phyloP scores from a whole-genome alignment of 1,140 invertebrate species.

The Laupala kohalensis region DNA sequence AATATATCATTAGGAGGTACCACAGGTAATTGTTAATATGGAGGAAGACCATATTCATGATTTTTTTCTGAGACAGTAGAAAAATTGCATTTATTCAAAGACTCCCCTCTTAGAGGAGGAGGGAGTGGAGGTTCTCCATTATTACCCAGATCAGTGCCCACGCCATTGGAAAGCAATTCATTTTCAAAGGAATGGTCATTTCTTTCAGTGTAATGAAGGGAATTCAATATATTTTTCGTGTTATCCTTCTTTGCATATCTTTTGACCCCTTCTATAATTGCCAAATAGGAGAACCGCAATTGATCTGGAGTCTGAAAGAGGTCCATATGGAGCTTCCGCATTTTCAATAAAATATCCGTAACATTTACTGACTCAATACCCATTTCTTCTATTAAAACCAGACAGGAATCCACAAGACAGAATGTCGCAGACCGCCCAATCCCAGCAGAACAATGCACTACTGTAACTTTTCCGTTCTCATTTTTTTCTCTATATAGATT shows the following conservation, averaged over 20 bases:
- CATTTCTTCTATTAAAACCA: slow-evolving; percentile 68
- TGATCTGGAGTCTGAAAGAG: slow-evolving; percentile 94
- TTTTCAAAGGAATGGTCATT: too few relatives aligned
- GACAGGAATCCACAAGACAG: slow-evolving; percentile 85
- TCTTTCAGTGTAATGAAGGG: too few relatives aligned
- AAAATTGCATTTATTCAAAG: slow-evolving; percentile 22
- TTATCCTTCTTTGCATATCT: slow-evolving; percentile 32
- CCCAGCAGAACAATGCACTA: slow-evolving; percentile 94
- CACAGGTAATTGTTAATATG: slow-evolving; percentile 30
- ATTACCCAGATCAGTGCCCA: slow-evolving; percentile 12
- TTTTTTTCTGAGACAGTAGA: neutral
- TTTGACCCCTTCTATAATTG: slow-evolving; percentile 80
- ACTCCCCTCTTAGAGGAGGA: slow-evolving; percentile 43
- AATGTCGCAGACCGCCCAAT: slow-evolving; percentile 96
- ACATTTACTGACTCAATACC: slow-evolving; percentile 59
- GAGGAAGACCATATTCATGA: slow-evolving; percentile 23
- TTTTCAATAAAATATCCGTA: slow-evolving; percentile 66
- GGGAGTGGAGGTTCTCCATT: slow-evolving; percentile 45
- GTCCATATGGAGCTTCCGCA: slow-evolving; percentile 84
- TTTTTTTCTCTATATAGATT: too few relatives aligned
- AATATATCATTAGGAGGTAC: slow-evolving; percentile 25
- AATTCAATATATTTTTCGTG: slow-evolving; percentile 23
- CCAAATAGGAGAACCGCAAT: slow-evolving; percentile 86
- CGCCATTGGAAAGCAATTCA: too few relatives aligned
- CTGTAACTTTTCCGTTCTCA: slow-evolving; percentile 63